These are phyloP conservation scores for Macrophya alboannulata DNA, from an alignment of 2,888 invertebrate genomes.

Conservation along the genomic window DNA sequence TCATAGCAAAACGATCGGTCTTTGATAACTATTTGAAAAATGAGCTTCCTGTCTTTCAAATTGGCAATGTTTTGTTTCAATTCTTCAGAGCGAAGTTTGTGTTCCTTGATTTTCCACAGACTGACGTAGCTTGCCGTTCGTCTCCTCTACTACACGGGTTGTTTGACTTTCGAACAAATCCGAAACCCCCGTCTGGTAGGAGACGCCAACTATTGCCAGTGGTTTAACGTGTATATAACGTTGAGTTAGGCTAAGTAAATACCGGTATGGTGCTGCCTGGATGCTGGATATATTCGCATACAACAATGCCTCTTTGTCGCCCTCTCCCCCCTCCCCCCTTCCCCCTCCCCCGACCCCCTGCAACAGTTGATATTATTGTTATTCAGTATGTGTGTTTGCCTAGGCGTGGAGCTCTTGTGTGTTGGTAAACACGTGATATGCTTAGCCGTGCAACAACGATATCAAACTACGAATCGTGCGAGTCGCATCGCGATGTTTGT, in stretches of 20 bases:
- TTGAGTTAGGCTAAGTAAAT: constrained; percentile 76
- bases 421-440: constrained; percentile 68
- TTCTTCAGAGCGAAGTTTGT: neutral
- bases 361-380: constrained; percentile 56
- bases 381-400: constrained; percentile 20
- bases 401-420: constrained; percentile 49
- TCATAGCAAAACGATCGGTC: neutral
- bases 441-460: constrained; percentile 71
- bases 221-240: constrained; percentile 64
- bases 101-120: neutral
- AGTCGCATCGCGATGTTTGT: constrained; percentile 54
- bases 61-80: neutral
- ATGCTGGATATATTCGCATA: constrained; percentile 46
- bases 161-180: constrained; percentile 38
- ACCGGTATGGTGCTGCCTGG: constrained; percentile 67
- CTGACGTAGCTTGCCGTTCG: neutral
- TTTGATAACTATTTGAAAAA: neutral
- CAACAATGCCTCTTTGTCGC: constrained; percentile 75
- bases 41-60: neutral
- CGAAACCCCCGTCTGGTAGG: constrained; percentile 12
- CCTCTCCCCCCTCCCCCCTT: too few species aligned
- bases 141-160: neutral
- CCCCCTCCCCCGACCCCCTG: too few species aligned
- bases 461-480: constrained; percentile 57
- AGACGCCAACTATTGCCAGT: constrained; percentile 33